Evolutionary conservation across 2,113 vertebrate species (phyloP), one percentile per base, ranked within the genome.

Genomic region (Pardalotus punctatus): DNA sequence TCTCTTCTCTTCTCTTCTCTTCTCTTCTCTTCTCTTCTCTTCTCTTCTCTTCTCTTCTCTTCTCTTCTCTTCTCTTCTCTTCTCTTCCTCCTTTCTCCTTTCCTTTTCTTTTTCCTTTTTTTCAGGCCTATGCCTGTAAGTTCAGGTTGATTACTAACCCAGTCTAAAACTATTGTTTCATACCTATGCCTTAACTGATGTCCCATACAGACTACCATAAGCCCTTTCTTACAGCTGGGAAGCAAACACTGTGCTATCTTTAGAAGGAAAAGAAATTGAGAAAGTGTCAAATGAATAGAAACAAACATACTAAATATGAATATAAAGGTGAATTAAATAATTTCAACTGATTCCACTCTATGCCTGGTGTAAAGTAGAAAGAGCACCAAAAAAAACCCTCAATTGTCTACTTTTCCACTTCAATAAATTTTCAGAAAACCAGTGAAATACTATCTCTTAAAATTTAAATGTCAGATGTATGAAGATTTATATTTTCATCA

Each of bases 331-430:
- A 66, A 53, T 45, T 58, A 74, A 91, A 61, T 81, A 1, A 27
- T 78, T 66, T 78, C 5, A 10, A 60, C 57, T 53, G 24, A 76
- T 81, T 91, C 10, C 24, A 85, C 10, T 72, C 43, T 78, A 43
- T 6, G 31, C 6, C 22, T 76, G 25, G 47, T n/a, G 11, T n/a
- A 50, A 33, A 29, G 16, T 3, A 58, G 18, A 56, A 91, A 74
- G 6, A 71, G 2, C 17, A 35, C 2, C 2, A 17, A 61, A 76
- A 71, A 36, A 3, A 0, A 0, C 0, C 21, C 24, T 74, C 24
- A 21, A n/a, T 5, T 40, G 72, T 13, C 18, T 58, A 35, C 21
- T 74, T 74, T 64, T 93, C 31, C 28, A 33, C 3, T 54, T 90
- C 43, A 12, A 27, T 45, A 61, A 51, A 57, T 43, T 54, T 14